phyloP scores from a whole-genome alignment of 2,797 vertebrate genomes.

The Gallirallus australis region DNA sequence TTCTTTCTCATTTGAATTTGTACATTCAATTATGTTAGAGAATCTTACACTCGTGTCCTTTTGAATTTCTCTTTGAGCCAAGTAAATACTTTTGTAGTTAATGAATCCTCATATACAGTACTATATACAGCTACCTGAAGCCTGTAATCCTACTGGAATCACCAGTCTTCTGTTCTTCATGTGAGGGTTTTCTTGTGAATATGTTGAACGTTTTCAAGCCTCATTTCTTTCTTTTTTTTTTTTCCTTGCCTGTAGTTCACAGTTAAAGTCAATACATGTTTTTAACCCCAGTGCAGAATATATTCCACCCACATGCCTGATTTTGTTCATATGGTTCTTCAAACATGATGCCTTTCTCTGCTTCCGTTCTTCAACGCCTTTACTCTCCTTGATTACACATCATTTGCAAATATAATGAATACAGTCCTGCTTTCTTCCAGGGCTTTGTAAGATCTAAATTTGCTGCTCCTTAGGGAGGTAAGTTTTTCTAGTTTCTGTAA shows the following conservation, averaged over 20 bases:
- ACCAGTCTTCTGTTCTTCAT: background rate
- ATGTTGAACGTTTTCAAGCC: background rate
- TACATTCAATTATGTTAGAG: background rate
- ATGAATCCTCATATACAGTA: background rate
- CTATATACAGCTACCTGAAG: background rate
- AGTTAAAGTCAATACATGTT: background rate
- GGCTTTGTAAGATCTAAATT: background rate
- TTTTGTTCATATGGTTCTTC: background rate
- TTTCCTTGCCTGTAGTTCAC: background rate
- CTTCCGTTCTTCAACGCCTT: background rate
- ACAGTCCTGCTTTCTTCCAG: background rate
- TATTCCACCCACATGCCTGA: background rate
- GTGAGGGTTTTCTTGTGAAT: background rate
- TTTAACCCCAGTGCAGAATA: background rate
- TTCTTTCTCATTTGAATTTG: conserved; percentile 4
- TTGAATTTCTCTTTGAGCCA: background rate
- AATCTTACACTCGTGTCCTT: background rate
- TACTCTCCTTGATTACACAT: background rate
- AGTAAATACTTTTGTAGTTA: background rate
- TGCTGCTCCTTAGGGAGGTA: background rate
- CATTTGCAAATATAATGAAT: conserved; percentile 24
- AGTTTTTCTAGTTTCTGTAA: conserved; percentile 1
- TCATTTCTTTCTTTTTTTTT: background rate
- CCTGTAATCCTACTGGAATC: background rate
- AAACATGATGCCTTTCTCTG: background rate